Base-by-base conservation (phyloP, 2,888 invertebrate species). In the Perdita meconis region DNA sequence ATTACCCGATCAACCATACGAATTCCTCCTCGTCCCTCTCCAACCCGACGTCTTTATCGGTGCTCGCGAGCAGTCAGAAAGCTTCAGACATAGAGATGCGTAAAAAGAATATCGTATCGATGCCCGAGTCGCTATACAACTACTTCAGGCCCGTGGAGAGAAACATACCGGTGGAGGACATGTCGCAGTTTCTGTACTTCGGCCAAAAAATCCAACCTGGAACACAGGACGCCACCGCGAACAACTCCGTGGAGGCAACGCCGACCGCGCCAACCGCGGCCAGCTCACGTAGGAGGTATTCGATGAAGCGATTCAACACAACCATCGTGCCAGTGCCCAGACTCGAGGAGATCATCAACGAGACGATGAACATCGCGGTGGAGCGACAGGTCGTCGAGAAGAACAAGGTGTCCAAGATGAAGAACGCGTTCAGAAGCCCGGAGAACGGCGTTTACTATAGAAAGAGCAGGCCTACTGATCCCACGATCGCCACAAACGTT, bases 181-280 rank as follows among this genome's bases (percentile, higher is more conserved):
- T 95, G 93, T 94, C 95, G 59, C 95, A 96, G 12, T 96, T 96
- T 90, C 93, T 95, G 70, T 95, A 94, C 87, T 96, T 96, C 88
- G 96, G 96, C 0, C 95, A 95, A 87, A 96, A 96, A 88, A 87
- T 94, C 47, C 93, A 93, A 0, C 93, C 93, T 0, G 89, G 93
- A 0, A 6, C 12, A 1, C 70, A 56, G 6, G 81, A 68, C 60
- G 26, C n/a, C 6, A 82, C 70, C 13, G 86, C 87, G 4, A 88
- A 88, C 16, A 90, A 90, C 79, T 89, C 90, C 0, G 83, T 89
- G 4, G 92, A 90, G 12, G 67, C 74, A 1, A 85, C 87, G 2
- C 82, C 88, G 13, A 87, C 84, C 6, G 71, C 85, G 2, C 69
- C 88, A 16, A 84, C 79, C 40, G 69, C 81, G 13, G 34, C 81